phyloP scores from a whole-genome alignment of 2,888 invertebrate genomes.

The Corbicula japonica region DNA sequence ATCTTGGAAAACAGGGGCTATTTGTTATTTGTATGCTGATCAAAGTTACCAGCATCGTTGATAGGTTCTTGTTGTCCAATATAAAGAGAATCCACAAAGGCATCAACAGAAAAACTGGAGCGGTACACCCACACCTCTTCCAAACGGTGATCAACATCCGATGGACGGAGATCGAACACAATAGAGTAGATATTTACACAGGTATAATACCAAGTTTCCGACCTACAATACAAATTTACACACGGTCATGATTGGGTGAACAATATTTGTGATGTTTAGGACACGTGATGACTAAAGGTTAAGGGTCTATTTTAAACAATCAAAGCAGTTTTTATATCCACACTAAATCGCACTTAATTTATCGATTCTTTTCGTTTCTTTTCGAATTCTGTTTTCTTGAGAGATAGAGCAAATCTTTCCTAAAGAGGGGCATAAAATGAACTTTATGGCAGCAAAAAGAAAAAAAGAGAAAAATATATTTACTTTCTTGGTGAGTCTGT shows the following conservation, averaged over 20 bases:
- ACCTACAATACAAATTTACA: too few species aligned
- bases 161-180: slow-evolving; percentile 8
- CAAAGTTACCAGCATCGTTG: slow-evolving; percentile 43
- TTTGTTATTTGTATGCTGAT: too few species aligned
- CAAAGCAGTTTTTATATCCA: too few species aligned
- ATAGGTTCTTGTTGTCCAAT: slow-evolving; percentile 44
- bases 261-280: too few species aligned
- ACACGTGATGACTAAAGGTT: too few species aligned
- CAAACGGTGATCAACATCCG: slow-evolving; percentile 36
- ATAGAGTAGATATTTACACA: slow-evolving; percentile 43
- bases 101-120: slow-evolving; percentile 11
- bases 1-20: too few species aligned
- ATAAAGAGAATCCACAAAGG: slow-evolving; percentile 53
- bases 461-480: not conserved
- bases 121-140: slow-evolving; percentile 38
- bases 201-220: slow-evolving; percentile 55
- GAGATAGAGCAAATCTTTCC: not conserved
- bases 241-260: too few species aligned
- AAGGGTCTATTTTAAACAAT: too few species aligned
- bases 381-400: not conserved
- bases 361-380: not conserved
- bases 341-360: not conserved
- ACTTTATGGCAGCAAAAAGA: too few species aligned
- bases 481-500: slow-evolving; percentile 52
- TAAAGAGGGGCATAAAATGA: too few species aligned